A percentile compares a stretch with the other conserved stretches of the same genome.
Evolutionary conservation across 2,888 invertebrate species (phyloP).

Genomic region (Dolomedes plantarius): DNA sequence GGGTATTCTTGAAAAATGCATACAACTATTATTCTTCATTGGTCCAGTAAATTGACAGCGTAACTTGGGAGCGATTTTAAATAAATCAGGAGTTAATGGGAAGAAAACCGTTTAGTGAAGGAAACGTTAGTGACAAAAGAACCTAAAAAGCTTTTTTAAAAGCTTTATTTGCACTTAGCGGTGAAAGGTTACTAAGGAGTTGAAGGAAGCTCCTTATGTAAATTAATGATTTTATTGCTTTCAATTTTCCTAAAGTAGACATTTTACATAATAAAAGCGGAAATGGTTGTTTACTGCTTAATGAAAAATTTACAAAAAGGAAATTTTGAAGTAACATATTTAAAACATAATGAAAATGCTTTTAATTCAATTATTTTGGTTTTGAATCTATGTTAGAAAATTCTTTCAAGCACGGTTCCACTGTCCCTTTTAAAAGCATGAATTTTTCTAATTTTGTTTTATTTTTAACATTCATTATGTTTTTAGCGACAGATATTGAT

Average conservation of each 20-base stretch:
- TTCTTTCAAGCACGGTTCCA: too few relatives aligned
- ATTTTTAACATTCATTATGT: too few relatives aligned
- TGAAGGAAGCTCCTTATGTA: background rate
- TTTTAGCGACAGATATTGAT: too few relatives aligned
- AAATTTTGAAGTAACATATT: background rate
- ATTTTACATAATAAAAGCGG: background rate
- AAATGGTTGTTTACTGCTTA: background rate
- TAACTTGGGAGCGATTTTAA: background rate
- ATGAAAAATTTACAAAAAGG: background rate
- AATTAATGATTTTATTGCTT: background rate
- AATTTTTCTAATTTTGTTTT: too few relatives aligned
- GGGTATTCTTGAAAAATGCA: background rate
- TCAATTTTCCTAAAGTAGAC: background rate
- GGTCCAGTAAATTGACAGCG: background rate
- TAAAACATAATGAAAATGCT: background rate
- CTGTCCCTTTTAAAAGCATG: too few relatives aligned
- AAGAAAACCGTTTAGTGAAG: background rate
- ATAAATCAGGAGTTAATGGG: constrained; percentile 6
- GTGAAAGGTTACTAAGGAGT: background rate
- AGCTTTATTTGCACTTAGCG: background rate
- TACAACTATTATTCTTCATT: background rate
- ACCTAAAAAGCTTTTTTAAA: background rate
- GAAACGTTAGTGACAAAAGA: background rate
- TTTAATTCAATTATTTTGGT: background rate
- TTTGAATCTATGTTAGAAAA: too few relatives aligned